Evolutionary conservation across 2,888 invertebrate genomes (phyloP).

Genomic region (Tuta absoluta): DNA sequence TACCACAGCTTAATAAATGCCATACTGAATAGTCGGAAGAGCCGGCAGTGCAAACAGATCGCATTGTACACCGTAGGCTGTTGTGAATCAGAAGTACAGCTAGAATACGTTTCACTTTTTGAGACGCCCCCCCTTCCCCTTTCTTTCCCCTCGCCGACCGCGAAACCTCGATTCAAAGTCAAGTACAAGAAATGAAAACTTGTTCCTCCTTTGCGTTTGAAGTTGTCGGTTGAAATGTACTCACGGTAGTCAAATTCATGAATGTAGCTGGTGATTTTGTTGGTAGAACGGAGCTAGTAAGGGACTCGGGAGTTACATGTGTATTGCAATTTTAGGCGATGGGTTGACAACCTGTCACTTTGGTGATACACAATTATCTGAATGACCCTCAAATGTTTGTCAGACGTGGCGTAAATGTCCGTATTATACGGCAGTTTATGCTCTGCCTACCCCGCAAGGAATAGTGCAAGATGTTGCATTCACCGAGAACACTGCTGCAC

Average conservation of each 20-base stretch:
- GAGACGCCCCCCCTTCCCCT: constrained; percentile 53
- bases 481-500: too few species aligned
- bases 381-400: too few species aligned
- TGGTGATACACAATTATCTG: too few species aligned
- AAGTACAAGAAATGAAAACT: constrained; percentile 46
- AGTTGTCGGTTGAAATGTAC: neutral
- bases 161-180: constrained; percentile 71
- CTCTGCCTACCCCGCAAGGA: too few species aligned
- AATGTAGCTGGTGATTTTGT: too few species aligned
- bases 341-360: too few species aligned
- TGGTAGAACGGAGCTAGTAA: too few species aligned
- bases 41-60: constrained; percentile 30
- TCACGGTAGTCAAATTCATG: neutral
- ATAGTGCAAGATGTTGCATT: too few species aligned
- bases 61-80: constrained; percentile 36
- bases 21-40: constrained; percentile 10
- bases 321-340: too few species aligned
- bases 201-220: constrained; percentile 13
- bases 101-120: constrained; percentile 75
- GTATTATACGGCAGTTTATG: too few species aligned
- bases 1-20: constrained; percentile 12
- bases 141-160: constrained; percentile 51
- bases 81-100: constrained; percentile 54
- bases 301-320: too few species aligned
- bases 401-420: too few species aligned